A percentile compares a stretch with the other conserved stretches of the same genome.
Evolutionary conservation across 2,113 vertebrate genomes (phyloP).

Genomic region (Rhinoptilus africanus): DNA sequence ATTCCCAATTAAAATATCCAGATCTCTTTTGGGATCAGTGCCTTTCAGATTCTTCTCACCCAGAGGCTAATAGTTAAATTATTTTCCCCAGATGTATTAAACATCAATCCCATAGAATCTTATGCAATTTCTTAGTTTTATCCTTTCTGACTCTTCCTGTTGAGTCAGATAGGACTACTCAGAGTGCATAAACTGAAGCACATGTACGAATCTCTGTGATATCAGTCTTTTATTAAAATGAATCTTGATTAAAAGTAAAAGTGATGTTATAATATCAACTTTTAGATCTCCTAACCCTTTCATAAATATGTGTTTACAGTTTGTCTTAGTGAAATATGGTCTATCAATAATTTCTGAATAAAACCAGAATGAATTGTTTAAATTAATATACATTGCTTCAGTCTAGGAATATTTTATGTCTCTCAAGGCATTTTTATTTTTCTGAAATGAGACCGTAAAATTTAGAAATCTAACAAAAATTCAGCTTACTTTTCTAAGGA

Average conservation of each 20-base stretch:
- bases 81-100: neutral
- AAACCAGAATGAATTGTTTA: neutral
- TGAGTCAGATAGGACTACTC: neutral
- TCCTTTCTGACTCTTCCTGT: neutral
- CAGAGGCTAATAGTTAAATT: slow-evolving; percentile 4
- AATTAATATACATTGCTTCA: neutral
- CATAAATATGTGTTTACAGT: neutral
- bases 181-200: neutral
- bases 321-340: neutral
- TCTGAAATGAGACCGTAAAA: neutral
- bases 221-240: neutral
- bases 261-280: neutral
- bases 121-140: neutral
- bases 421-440: slow-evolving; percentile 13
- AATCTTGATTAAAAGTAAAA: neutral
- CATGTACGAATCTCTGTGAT: neutral
- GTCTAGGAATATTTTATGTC: neutral
- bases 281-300: neutral
- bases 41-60: neutral
- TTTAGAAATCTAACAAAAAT: slow-evolving; percentile 24
- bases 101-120: neutral
- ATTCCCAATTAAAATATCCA: neutral
- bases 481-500: slow-evolving; percentile 26
- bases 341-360: neutral
- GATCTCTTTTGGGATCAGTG: neutral